phyloP scores from a whole-genome alignment of 2,797 vertebrate species.

The Glyptemys insculpta region DNA sequence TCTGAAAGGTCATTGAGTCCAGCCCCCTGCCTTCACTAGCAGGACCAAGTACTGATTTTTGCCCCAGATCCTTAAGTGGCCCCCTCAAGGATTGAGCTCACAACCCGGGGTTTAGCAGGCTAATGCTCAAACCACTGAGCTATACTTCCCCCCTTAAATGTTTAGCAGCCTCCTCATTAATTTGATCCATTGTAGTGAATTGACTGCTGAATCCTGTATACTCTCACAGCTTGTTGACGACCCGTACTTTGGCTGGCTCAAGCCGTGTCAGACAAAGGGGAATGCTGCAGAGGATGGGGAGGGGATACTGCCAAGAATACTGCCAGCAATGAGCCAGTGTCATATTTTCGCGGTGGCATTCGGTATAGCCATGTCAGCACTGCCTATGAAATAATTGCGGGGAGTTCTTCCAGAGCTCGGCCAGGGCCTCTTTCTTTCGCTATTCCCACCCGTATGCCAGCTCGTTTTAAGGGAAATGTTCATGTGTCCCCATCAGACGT shows the following conservation, averaged over 20 bases:
- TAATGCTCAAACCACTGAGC: no score
- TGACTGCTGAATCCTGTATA: fast-evolving
- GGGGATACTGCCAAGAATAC: neutral
- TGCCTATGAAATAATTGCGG: neutral
- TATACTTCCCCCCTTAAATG: no score
- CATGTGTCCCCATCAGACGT: neutral
- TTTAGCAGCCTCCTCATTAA: neutral
- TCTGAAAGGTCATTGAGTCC: no score
- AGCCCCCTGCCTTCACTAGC: no score
- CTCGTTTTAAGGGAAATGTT: neutral
- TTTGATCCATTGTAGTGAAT: neutral
- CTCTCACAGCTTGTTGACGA: neutral
- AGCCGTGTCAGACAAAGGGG: neutral
- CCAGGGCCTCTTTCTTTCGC: neutral
- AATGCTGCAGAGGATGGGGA: neutral
- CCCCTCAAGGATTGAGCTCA: no score
- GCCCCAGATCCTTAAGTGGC: no score
- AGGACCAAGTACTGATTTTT: no score
- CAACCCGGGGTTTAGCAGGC: no score
- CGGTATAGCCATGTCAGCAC: fast-evolving
- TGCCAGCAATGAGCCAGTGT: neutral
- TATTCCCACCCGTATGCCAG: neutral
- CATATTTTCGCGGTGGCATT: neutral
- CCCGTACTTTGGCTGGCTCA: neutral
- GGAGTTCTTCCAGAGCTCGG: neutral